Evolutionary conservation across 1,140 invertebrate genomes (phyloP).

Genomic region (Parapsyche elsis): DNA sequence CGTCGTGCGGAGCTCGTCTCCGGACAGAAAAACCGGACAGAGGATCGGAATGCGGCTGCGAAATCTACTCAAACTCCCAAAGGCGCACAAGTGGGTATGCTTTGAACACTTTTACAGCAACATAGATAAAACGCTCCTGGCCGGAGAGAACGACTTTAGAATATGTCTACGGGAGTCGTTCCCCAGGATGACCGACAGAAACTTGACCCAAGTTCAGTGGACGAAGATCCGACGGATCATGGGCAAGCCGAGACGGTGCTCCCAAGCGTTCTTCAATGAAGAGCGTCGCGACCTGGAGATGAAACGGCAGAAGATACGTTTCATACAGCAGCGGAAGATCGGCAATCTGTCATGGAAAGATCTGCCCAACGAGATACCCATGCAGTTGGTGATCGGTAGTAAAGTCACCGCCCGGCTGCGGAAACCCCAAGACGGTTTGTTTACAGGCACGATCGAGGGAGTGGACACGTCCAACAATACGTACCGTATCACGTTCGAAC

Average conservation of each 20-base stretch:
- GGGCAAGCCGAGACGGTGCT: slow-evolving; percentile 96
- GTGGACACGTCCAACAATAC: slow-evolving; percentile 97
- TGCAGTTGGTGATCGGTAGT: slow-evolving; percentile 95
- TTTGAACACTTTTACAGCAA: slow-evolving; percentile 99
- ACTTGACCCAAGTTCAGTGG: slow-evolving; percentile 93
- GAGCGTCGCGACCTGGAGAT: slow-evolving; percentile 90
- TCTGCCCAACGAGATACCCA: slow-evolving; percentile 94
- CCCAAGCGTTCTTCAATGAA: slow-evolving; percentile 95
- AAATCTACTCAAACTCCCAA: slow-evolving; percentile 97
- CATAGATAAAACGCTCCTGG: slow-evolving; percentile 94
- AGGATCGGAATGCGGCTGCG: slow-evolving; percentile 89
- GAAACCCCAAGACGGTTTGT: slow-evolving; percentile 95
- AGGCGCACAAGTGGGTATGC: slow-evolving; percentile 99
- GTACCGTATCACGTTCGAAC: slow-evolving; percentile 97
- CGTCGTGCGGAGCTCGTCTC: slow-evolving; percentile 62
- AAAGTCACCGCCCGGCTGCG: slow-evolving; percentile 93
- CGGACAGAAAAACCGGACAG: slow-evolving; percentile 84
- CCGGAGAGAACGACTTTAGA: slow-evolving; percentile 97
- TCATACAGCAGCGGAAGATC: slow-evolving; percentile 93
- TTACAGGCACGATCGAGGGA: slow-evolving; percentile 95
- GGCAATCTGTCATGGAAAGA: slow-evolving; percentile 87
- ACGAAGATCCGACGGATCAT: slow-evolving; percentile 94
- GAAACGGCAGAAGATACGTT: slow-evolving; percentile 91
- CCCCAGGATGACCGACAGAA: slow-evolving; percentile 88
- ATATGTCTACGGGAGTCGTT: slow-evolving; percentile 95